Conservation (phyloP, 2,888 invertebrate genomes). For the Glyphotaelius pellucidus region DNA sequence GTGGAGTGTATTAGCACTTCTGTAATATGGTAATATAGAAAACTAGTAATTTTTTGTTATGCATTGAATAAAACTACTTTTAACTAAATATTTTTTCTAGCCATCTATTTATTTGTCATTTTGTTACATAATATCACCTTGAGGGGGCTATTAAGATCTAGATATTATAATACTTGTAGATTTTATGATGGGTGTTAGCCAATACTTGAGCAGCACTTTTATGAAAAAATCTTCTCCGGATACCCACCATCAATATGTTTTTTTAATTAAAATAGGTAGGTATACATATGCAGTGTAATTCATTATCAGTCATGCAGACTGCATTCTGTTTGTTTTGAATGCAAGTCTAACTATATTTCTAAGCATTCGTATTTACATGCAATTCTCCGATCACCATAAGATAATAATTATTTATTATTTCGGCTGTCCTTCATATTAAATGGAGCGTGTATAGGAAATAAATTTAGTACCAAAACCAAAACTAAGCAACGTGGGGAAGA, state of each 20-base stretch:
- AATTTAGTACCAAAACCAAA: slow-evolving; percentile 50
- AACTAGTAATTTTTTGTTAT: not conserved
- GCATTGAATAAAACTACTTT: not conserved
- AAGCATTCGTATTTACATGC: not conserved
- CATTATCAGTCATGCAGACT: not conserved
- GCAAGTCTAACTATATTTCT: not conserved
- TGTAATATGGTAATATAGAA: not conserved
- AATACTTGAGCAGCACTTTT: not conserved
- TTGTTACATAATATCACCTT: not conserved
- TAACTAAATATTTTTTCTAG: not conserved
- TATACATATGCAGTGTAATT: not conserved
- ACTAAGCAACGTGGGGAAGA: not conserved
- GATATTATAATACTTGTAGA: not conserved
- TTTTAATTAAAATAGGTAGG: not conserved
- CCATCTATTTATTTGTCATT: not conserved
- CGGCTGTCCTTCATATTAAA: not conserved
- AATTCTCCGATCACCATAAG: not conserved
- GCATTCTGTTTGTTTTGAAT: too few relatives aligned
- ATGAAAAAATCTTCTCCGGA: not conserved
- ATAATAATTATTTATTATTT: slow-evolving; percentile 2
- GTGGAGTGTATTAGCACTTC: not conserved
- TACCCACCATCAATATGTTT: not conserved
- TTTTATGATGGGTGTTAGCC: not conserved
- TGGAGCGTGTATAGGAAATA: slow-evolving; percentile 40
- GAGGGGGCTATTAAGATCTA: not conserved